Evolutionary conservation across 2,113 vertebrate species (phyloP).

Genomic region (Fulica atra): DNA sequence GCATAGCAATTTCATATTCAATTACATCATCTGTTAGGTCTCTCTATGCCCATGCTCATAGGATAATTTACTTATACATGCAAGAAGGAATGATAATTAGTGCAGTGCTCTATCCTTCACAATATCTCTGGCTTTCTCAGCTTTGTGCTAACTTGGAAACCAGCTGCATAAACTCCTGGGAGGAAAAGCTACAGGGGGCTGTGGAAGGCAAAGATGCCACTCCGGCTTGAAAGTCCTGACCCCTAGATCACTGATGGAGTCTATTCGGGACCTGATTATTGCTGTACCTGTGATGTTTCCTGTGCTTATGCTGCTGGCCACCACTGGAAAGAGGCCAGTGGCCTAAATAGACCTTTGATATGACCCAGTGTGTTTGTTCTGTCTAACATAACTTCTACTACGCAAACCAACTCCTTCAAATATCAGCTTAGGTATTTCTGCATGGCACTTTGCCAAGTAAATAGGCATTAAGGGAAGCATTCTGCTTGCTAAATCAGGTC

Average conservation of each 20-base stretch:
- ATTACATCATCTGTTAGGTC: fast-evolving
- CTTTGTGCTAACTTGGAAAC: not conserved
- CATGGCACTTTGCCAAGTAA: not conserved
- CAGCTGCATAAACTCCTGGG: not conserved
- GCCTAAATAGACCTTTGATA: not conserved
- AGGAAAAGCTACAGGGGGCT: not conserved
- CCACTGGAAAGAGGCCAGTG: not conserved
- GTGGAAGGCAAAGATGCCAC: not conserved
- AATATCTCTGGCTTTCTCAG: fast-evolving
- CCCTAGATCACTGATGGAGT: not conserved
- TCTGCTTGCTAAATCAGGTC: not conserved
- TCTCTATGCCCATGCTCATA: not conserved
- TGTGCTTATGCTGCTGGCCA: not conserved
- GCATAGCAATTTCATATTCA: not conserved
- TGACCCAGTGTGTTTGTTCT: not conserved
- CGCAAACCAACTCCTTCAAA: not conserved
- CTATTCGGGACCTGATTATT: not conserved
- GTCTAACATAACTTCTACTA: not conserved
- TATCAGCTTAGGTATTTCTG: not conserved
- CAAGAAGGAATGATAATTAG: not conserved
- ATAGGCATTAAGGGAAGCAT: not conserved
- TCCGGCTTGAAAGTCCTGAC: not conserved
- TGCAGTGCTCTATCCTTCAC: not conserved
- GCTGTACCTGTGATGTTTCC: not conserved
- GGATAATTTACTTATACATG: not conserved